Percentiles rank a stretch among this genome's conserved stretches.
phyloP scores from a whole-genome alignment of 2,797 vertebrate genomes.

The Xiphorhynchus erythropygius region DNA sequence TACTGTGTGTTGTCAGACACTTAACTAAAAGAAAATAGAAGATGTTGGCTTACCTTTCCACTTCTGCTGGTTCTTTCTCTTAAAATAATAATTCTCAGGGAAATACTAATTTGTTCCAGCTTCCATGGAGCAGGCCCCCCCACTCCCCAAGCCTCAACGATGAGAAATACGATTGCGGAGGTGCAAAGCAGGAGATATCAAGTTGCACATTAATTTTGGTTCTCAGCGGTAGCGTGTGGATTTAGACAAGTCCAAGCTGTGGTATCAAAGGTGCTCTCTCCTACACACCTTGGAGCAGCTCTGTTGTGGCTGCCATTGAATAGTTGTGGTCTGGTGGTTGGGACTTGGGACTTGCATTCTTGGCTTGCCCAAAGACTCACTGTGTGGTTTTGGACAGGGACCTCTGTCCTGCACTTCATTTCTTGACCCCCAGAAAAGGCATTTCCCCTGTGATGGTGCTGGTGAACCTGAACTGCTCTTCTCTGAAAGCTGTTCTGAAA shows the following conservation, averaged over 20 bases:
- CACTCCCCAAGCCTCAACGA: background rate
- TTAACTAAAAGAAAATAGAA: conserved; percentile 28
- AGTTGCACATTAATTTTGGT: background rate
- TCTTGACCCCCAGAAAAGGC: background rate
- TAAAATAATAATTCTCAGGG: conserved; percentile 47
- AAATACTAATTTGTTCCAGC: conserved; percentile 62
- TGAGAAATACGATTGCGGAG: conserved; percentile 21
- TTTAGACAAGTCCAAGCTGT: conserved; percentile 16
- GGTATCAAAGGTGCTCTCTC: background rate
- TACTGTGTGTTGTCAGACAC: background rate
- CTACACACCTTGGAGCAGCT: background rate
- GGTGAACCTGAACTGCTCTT: background rate
- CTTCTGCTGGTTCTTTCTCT: background rate
- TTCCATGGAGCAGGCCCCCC: background rate
- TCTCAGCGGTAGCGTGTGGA: background rate
- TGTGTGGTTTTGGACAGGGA: background rate
- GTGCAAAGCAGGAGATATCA: background rate
- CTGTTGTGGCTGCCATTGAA: background rate
- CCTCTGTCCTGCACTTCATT: background rate
- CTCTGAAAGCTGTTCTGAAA: background rate
- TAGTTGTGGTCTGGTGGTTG: background rate
- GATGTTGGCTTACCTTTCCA: conserved; percentile 56
- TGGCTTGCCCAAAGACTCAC: background rate
- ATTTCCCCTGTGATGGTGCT: background rate
- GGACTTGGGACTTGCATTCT: background rate